phyloP scores from a whole-genome alignment of 2,797 vertebrate species.

The Dendrocincla fuliginosa region DNA sequence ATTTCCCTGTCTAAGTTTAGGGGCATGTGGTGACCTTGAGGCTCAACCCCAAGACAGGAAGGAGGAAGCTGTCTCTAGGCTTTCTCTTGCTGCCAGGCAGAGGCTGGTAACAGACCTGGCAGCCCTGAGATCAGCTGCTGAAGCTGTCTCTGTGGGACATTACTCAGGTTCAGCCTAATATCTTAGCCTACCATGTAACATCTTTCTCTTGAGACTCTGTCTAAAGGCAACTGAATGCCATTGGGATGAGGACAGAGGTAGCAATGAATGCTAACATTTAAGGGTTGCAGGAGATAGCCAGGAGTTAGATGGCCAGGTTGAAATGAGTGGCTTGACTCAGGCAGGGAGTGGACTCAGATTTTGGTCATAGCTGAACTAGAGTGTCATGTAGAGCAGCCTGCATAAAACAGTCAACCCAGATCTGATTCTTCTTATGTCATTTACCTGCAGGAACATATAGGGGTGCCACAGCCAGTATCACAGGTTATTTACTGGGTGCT shows the following conservation, averaged over 20 bases:
- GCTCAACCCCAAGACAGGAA: background rate
- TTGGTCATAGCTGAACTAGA: background rate
- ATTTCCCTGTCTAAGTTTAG: background rate
- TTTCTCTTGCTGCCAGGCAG: background rate
- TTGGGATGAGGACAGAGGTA: background rate
- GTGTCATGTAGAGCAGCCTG: background rate
- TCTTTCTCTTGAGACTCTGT: background rate
- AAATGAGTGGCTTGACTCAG: background rate
- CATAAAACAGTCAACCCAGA: background rate
- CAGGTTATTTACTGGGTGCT: background rate
- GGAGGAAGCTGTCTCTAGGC: background rate
- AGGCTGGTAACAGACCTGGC: background rate
- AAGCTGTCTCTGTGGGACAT: background rate
- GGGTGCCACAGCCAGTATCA: background rate
- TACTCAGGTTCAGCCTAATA: background rate
- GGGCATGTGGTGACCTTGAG: background rate
- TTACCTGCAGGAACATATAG: background rate
- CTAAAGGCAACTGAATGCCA: background rate
- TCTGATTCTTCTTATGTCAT: background rate
- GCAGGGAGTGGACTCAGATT: background rate
- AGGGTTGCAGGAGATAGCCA: background rate
- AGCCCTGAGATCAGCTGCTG: background rate
- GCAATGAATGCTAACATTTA: background rate
- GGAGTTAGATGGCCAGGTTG: background rate
- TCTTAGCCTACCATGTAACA: background rate